These are phyloP conservation scores for Pyrochroa serraticornis DNA, from an alignment of 2,888 invertebrate species.

Conservation along the genomic window DNA sequence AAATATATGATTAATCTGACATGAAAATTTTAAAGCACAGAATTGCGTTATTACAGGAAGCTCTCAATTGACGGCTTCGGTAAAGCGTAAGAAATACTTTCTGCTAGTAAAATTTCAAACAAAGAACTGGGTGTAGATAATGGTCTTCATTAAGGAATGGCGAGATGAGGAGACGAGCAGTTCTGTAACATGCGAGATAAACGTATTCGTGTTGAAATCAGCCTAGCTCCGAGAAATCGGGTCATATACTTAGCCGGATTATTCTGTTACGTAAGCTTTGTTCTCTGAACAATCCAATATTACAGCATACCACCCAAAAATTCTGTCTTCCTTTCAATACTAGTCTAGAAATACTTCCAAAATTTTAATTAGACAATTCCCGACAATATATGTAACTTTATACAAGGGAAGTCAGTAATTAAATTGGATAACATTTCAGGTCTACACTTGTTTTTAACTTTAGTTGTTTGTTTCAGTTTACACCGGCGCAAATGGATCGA, in stretches of 20 bases:
- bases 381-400: constrained; percentile 1
- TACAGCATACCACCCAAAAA: too few relatives aligned
- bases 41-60: constrained; percentile 1
- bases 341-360: too few relatives aligned
- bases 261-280: constrained; percentile 3
- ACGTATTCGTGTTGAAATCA: constrained; percentile 31
- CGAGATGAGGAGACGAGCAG: constrained; percentile 32
- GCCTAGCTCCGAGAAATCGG: constrained; percentile 9
- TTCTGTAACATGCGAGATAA: constrained; percentile 34
- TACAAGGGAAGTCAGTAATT: constrained; percentile 7
- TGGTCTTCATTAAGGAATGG: constrained; percentile 31
- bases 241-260: constrained; percentile 11
- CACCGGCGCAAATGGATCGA: constrained; percentile 21
- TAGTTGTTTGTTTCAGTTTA: constrained; percentile 26
- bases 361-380: neutral
- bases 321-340: too few relatives aligned
- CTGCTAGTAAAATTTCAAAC: constrained; percentile 26
- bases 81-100: constrained; percentile 18
- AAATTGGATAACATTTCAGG: constrained; percentile 16
- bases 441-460: constrained; percentile 22
- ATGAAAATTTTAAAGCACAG: neutral
- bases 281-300: too few relatives aligned
- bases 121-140: constrained; percentile 31
- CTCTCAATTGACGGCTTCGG: constrained; percentile 11
- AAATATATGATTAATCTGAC: neutral